Base-by-base conservation (phyloP, 2,113 vertebrate genomes). In the Stictonetta naevosa region DNA sequence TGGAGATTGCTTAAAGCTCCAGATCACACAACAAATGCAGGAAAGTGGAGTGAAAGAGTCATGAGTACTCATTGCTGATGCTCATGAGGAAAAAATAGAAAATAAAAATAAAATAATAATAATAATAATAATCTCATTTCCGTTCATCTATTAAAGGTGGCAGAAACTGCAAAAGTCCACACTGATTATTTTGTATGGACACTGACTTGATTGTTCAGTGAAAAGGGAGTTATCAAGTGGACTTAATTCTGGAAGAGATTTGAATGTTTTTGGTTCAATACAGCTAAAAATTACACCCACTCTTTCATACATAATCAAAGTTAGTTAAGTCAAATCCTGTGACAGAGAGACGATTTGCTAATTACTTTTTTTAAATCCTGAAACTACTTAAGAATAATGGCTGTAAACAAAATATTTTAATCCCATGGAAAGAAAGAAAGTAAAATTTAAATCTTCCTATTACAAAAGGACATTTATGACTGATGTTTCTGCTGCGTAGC, bases 381-480 rank as follows among this genome's bases (percentile, higher is more conserved):
- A 40, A 83, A 46, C 13, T 88, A 63, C 28, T 92, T 77, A 42
- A 69, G 52, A 25, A 67, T 44, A 91, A 62, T 53, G 20, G 7
- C 21, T 76, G 56, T 46, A 90, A 95, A 74, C 50, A 90, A 94
- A 90, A 46, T 77, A 17, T 52, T 91, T 83, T 36, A 78, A 88
- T 83, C 22, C 18, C 3, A 0, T 82, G 13, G 14, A 82, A 86
- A 80, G 20, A 79, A 86, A 59, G 29, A 55, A 52, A 9, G 13
- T 78, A 8, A 10, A 64, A 88, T 83, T 97, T 88, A 84, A 84
- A 10, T 55, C 17, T 60, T 88, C 63, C 22, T 38, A 4, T 55
- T 75, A 62, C 18, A 29, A 91, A 92, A 74, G 6, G 5, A 36
- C 9, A 40, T 40, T 73, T 78, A 25, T 1, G 59, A 38, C 17